Conservation (phyloP, 2,888 invertebrate genomes). For the Rhopalosiphum nymphaeae region DNA sequence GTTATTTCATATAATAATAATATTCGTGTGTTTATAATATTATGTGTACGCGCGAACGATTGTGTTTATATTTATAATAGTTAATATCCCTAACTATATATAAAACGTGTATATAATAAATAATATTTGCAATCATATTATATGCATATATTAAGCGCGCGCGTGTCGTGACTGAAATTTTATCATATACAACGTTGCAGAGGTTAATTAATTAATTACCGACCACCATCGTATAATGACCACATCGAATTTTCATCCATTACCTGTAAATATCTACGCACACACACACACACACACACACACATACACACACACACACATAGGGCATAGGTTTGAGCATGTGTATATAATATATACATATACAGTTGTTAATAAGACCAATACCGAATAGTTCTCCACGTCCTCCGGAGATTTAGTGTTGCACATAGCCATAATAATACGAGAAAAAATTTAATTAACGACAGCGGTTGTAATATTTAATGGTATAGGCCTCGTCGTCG, state of each 20-base stretch:
- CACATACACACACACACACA: not conserved
- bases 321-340: not conserved
- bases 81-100: not conserved
- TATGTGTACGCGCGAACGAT: not conserved
- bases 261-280: not conserved
- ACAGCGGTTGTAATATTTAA: not conserved
- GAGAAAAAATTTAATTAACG: not conserved
- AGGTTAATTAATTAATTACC: constrained; percentile 44
- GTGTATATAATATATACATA: not conserved
- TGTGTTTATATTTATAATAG: not conserved
- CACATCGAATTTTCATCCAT: not conserved
- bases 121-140: constrained; percentile 3
- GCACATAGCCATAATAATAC: not conserved
- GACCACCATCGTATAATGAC: not conserved
- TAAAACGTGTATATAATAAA: not conserved
- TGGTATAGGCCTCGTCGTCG: not conserved
- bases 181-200: not conserved
- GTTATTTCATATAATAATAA: constrained; percentile 42
- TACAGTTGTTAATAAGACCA: not conserved
- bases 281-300: constrained; percentile 4
- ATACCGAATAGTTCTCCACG: not conserved
- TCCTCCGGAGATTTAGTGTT: not conserved
- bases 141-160: not conserved
- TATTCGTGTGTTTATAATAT: not conserved
- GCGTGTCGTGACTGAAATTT: constrained; percentile 48